phyloP scores from a whole-genome alignment of 1,140 invertebrate species.

The Drusus annulatus region DNA sequence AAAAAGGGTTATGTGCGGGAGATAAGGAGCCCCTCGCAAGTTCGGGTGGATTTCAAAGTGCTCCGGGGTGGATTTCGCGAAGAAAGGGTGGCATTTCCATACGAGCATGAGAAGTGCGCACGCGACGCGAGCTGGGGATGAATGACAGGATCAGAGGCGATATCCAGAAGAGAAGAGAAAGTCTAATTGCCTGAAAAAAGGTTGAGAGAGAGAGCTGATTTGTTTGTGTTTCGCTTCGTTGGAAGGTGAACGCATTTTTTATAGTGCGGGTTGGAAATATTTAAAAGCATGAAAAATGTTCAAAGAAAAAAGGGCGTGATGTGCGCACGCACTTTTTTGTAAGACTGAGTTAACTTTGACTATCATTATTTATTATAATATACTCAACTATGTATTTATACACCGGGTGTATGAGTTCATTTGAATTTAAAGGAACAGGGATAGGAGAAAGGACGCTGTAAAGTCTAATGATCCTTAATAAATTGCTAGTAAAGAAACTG shows the following conservation, averaged over 20 bases:
- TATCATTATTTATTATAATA: too few species aligned
- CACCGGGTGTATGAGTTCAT: too few species aligned
- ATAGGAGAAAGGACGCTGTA: too few species aligned
- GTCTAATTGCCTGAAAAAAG: constrained; percentile 38
- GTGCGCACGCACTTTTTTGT: too few species aligned
- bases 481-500: not conserved
- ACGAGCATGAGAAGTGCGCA: constrained; percentile 13
- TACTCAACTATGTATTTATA: too few species aligned
- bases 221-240: constrained; percentile 15
- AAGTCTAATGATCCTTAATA: too few species aligned
- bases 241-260: constrained; percentile 5
- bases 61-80: constrained; percentile 16
- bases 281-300: not conserved
- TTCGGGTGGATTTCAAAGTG: constrained; percentile 27
- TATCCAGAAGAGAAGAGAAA: constrained; percentile 15
- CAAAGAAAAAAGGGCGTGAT: not conserved
- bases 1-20: constrained; percentile 33
- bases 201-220: constrained; percentile 25
- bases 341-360: too few species aligned
- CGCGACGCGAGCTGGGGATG: constrained; percentile 17
- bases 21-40: constrained; percentile 19
- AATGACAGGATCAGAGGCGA: constrained; percentile 32
- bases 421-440: too few species aligned
- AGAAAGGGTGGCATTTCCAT: constrained; percentile 28
- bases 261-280: not conserved